Evolutionary conservation across 2,797 vertebrate genomes (phyloP), one percentile per base, ranked within the genome.

Genomic region (Poecilia picta): DNA sequence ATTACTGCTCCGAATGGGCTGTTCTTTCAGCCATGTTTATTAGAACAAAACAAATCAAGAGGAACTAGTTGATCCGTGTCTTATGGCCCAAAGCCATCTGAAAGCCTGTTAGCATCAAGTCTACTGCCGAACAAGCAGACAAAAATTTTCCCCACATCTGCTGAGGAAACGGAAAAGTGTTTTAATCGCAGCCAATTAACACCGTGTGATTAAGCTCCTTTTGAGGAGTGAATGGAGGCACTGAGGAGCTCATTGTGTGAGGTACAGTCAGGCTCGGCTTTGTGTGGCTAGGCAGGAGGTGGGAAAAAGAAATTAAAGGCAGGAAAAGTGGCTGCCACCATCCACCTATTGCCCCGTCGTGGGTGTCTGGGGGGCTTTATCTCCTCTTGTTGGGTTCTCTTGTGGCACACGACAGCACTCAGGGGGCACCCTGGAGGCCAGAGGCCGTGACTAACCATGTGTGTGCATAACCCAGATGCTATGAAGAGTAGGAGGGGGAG

Each of bases 401-500:
- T 59, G 76, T 72, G 81, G 85, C 55, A 79, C n/a, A 31, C 82
- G 83, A 89, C 71, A 55, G 47, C 8, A 53, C 87, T 89, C 33
- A 74, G 84, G 85, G 86, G 88, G 78, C 83, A 82, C 41, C 51
- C 86, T 80, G 82, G 82, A 88, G 91, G 81, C 91, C 85, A 83
- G 79, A 82, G 91, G 91, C 85, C 83, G 72, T 73, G 82, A 87
- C 86, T 85, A 88, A 92, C 82, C 80, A 71, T 88, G 82, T 79
- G 90, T 87, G 85, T 81, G 87, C 87, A 80, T 91, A 91, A 91
- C 93, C 89, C 93, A 95, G 92, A 95, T 95, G 93, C 92, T 88
- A 72, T 64, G 66, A 85, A 85, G 85, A 88, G 87, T 81, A 91
- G 83, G 88, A 87, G 73, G 85, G 87, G 76, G 80, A 75, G 77